These are phyloP conservation scores for Ptychoptera albimana DNA, from an alignment of 2,888 invertebrate species.

Conservation along the genomic window DNA sequence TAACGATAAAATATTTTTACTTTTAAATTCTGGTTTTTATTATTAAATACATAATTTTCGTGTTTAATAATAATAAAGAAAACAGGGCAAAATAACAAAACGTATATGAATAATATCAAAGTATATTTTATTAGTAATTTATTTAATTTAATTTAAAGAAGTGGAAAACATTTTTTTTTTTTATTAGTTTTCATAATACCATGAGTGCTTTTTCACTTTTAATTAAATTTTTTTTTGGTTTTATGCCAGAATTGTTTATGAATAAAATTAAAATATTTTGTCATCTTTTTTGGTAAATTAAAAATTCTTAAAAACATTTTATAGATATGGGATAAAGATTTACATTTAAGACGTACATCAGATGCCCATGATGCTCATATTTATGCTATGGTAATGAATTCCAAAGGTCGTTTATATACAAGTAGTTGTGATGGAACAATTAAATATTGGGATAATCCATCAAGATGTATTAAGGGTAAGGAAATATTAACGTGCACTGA, in stretches of 20 bases:
- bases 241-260: background rate
- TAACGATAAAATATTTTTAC: too few relatives aligned
- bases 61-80: too few relatives aligned
- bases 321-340: conserved; percentile 26
- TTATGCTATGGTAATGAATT: conserved; percentile 23
- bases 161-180: too few relatives aligned
- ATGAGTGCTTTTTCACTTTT: background rate
- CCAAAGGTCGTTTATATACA: conserved; percentile 26
- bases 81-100: too few relatives aligned
- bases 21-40: too few relatives aligned
- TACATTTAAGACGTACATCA: conserved; percentile 22
- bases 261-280: too few relatives aligned
- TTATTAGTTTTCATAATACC: too few relatives aligned
- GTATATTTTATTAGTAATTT: too few relatives aligned
- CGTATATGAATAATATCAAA: too few relatives aligned
- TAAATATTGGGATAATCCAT: conserved; percentile 23
- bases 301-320: background rate
- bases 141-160: too few relatives aligned
- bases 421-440: conserved; percentile 29
- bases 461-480: conserved; percentile 15
- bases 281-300: too few relatives aligned
- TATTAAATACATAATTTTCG: too few relatives aligned
- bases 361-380: conserved; percentile 25
- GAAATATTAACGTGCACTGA: conserved; percentile 23
- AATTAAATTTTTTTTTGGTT: conserved; percentile 3